Base-by-base conservation (phyloP, 2,113 vertebrate species). In the Ptyas mucosa region DNA sequence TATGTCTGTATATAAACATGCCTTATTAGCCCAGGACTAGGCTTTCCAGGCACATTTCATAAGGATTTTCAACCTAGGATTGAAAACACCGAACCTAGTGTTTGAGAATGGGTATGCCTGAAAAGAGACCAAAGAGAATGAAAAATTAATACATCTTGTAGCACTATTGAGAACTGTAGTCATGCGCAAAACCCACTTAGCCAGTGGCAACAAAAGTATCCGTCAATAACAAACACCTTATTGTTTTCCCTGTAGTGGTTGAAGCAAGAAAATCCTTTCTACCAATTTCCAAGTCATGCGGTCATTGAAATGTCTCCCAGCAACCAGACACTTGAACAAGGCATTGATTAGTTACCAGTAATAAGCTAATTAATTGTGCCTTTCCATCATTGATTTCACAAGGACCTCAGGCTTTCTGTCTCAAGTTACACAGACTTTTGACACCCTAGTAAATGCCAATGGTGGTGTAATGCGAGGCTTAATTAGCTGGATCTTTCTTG, bases 141-240 rank as follows among this genome's bases (percentile, higher is more conserved):
- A 97, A 95, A 96, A 97, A 91, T 49, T 95, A 97, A 96, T 92
- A 95, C 94, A 97, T 91, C 95, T 97, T 96, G 88, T 94, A 96
- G 97, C 96, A 96, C 94, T 95, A 94, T 90, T 46, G 92, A 95
- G 97, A 52, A 81, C 89, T 93, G 43, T 55, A 95, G 90, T 96
- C 96, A 96, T 93, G 96, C 96, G 97, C 96, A 96, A 96, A 94
- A 81, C 95, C 96, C 96, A 95, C 95, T 95, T 20, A 93, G 96
- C 94, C 94, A 96, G 96, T 95, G 96, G 95, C 95, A 95, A 95
- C 96, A 97, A 96, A 96, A 97, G 21, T 95, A 96, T 95, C 96
- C 97, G 97, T 92, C 96, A 95, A 95, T 94, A 96, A 96, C 95
- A 94, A 52, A 93, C 96, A 95, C 75, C 94, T 95, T 96, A 96